Evolutionary conservation across 2,113 vertebrate genomes (phyloP), one percentile per base, ranked within the genome.

Genomic region (Eurypyga helias): DNA sequence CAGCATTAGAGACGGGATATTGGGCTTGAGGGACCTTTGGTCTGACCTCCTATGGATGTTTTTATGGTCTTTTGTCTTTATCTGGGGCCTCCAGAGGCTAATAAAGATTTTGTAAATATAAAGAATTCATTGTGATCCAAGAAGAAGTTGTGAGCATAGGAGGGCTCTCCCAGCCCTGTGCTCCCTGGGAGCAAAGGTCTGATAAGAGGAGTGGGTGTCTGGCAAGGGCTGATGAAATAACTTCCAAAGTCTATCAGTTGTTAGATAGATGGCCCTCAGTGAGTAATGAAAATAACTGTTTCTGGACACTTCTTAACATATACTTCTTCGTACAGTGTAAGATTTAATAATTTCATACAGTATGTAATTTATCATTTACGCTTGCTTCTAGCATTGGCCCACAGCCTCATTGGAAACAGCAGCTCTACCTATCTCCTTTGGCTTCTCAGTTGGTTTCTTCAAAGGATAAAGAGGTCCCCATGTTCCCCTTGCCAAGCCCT

Each of bases 41-140:
- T 94, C 77, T 92, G 81, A 94, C 91, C 93, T 95, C 48, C 70
- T 87, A 61, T 84, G 81, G 77, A 89, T 0, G 0, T 89, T 89
- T 97, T 97, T 96, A 96, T 65, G 52, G 69, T 94, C 83, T 96
- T 95, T 96, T 91, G 89, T 95, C 95, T 95, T 93, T 91, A 94
- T 95, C 83, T 89, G 38, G 31, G 88, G 80, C 61, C 91, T 93
- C 91, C 43, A 55, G 89, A 85, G 83, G 33, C 87, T 82, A 90
- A 92, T 95, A 93, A 92, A 92, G 77, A 89, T 92, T 82, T 94
- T 91, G 65, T 69, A 79, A 95, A 92, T 61, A 49, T 71, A 89
- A 89, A 82, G 90, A 84, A 89, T 72, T 84, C 51, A 57, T 48
- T 87, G 69, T 89, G 83, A 90, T 90, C 92, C 89, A 95, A 95